Conservation (phyloP, 2,888 invertebrate species). For the Pyrrhosoma nymphula region DNA sequence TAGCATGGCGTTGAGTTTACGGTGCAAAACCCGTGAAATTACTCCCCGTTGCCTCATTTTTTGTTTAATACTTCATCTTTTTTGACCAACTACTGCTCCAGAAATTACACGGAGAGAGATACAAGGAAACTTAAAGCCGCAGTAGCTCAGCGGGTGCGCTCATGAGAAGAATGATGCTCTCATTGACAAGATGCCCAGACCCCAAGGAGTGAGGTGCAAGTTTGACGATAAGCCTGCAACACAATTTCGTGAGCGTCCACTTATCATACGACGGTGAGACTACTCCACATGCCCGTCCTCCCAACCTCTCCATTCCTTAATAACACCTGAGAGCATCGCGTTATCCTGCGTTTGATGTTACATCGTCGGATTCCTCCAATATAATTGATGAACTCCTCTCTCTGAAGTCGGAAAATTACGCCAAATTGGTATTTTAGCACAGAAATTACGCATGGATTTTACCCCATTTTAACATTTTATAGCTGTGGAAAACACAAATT, state of each 20-base stretch:
- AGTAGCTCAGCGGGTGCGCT: background rate
- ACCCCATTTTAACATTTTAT: no score
- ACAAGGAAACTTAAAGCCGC: background rate
- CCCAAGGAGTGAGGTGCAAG: background rate
- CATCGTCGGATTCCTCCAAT: no score
- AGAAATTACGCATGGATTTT: no score
- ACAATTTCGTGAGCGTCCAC: background rate
- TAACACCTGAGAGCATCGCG: background rate
- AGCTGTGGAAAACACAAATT: no score
- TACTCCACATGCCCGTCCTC: background rate
- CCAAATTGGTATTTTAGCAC: no score
- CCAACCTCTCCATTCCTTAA: background rate
- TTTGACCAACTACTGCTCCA: background rate
- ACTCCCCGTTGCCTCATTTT: background rate
- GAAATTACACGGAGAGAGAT: background rate
- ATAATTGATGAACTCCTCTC: no score
- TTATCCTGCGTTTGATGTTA: background rate
- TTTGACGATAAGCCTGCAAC: background rate
- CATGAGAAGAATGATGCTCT: background rate
- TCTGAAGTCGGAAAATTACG: no score
- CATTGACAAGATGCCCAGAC: background rate
- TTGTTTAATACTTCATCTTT: background rate
- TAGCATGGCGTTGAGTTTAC: background rate
- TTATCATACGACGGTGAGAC: background rate
- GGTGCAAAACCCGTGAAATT: background rate